A percentile compares a stretch with the other conserved stretches of the same genome.
phyloP scores from a whole-genome alignment of 2,888 invertebrate species.

The Torymus texanus region DNA sequence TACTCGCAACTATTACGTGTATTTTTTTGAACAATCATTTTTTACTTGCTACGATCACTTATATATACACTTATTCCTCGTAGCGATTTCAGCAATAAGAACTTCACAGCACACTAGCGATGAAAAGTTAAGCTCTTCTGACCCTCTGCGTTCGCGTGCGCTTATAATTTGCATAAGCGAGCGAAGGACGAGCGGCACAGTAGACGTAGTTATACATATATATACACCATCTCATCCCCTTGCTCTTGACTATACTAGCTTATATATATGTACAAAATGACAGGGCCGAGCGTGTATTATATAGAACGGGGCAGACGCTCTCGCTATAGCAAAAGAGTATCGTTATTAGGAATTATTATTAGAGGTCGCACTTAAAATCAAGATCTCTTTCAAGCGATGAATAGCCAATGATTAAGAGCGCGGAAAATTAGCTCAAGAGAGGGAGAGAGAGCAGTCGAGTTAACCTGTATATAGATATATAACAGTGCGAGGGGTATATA shows the following conservation, averaged over 20 bases:
- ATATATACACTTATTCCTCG: too few relatives aligned
- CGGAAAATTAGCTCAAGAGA: slow-evolving; percentile 55
- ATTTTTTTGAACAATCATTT: too few relatives aligned
- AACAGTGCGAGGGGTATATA: not conserved
- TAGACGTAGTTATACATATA: slow-evolving; percentile 34
- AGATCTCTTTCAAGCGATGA: slow-evolving; percentile 73
- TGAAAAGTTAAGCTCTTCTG: slow-evolving; percentile 64
- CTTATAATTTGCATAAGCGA: slow-evolving; percentile 71
- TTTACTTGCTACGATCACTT: too few relatives aligned
- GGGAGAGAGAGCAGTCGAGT: not conserved
- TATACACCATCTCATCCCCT: not conserved
- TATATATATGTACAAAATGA: slow-evolving; percentile 62
- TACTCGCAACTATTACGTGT: too few relatives aligned
- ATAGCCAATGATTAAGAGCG: slow-evolving; percentile 71
- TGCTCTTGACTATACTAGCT: too few relatives aligned
- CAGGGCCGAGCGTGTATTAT: slow-evolving; percentile 58
- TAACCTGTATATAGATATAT: not conserved
- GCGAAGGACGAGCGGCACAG: slow-evolving; percentile 57
- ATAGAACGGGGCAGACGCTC: slow-evolving; percentile 41
- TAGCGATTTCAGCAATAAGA: slow-evolving; percentile 17
- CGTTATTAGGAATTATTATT: slow-evolving; percentile 74
- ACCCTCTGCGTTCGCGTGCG: slow-evolving; percentile 6
- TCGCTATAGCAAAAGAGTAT: slow-evolving; percentile 54
- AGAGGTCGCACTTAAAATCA: slow-evolving; percentile 73
- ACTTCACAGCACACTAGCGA: slow-evolving; percentile 14